A percentile compares a stretch with the other conserved stretches of the same genome.
Evolutionary conservation across 1,140 invertebrate genomes (phyloP).

Genomic region (Cecropterus lyciades): DNA sequence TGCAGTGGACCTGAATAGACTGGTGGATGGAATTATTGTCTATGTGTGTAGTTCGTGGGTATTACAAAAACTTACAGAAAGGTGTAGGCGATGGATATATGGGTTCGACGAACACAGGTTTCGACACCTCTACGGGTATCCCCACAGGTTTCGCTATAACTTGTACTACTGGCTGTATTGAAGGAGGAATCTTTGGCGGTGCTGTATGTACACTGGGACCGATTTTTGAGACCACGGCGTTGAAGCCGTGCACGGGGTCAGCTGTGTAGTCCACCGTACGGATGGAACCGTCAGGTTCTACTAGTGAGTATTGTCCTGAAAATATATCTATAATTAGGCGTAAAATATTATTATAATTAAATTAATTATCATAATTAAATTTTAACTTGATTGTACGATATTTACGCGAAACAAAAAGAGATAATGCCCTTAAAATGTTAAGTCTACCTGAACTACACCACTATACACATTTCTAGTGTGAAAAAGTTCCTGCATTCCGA

Average conservation of each 20-base stretch:
- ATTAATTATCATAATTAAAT: background rate
- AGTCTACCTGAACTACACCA: too few relatives aligned
- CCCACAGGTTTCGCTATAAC: slow-evolving; percentile 57
- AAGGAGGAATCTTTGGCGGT: slow-evolving; percentile 52
- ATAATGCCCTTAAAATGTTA: too few relatives aligned
- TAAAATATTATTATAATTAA: slow-evolving; percentile 5
- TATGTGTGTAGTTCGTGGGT: too few relatives aligned
- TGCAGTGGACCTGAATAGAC: too few relatives aligned
- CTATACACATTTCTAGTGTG: too few relatives aligned
- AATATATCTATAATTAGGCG: slow-evolving; percentile 5
- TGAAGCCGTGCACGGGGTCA: slow-evolving; percentile 85
- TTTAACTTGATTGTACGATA: too few relatives aligned
- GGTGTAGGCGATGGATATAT: slow-evolving; percentile 69
- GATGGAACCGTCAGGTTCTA: slow-evolving; percentile 88
- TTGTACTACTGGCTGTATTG: slow-evolving; percentile 42
- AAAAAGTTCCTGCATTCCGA: too few relatives aligned
- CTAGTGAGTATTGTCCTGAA: slow-evolving; percentile 87
- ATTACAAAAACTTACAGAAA: slow-evolving; percentile 69
- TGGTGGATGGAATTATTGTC: too few relatives aligned
- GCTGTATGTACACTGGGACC: slow-evolving; percentile 81
- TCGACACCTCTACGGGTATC: slow-evolving; percentile 61
- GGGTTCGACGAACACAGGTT: slow-evolving; percentile 43
- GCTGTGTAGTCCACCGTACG: slow-evolving; percentile 88
- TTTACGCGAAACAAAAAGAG: too few relatives aligned
- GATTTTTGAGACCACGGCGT: slow-evolving; percentile 85